These are phyloP conservation scores for Cenopis cana DNA, from an alignment of 2,888 invertebrate species.

Conservation along the genomic window DNA sequence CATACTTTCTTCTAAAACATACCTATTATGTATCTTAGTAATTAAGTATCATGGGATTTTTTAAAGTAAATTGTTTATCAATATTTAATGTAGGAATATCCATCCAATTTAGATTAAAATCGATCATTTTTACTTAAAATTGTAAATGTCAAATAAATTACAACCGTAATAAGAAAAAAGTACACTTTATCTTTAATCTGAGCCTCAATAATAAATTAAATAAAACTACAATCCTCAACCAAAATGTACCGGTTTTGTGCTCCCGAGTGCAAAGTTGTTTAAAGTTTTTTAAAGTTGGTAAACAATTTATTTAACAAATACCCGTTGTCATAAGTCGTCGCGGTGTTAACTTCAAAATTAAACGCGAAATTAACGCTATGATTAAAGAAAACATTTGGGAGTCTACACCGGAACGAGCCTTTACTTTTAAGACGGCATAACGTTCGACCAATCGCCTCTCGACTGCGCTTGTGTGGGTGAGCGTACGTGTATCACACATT, in stretches of 20 bases:
- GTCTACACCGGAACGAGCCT: constrained; percentile 24
- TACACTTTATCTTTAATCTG: no score
- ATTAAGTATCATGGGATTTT: constrained; percentile 13
- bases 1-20: constrained; percentile 46
- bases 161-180: neutral
- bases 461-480: constrained; percentile 38
- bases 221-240: no score
- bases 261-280: no score
- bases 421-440: constrained; percentile 4
- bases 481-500: constrained; percentile 31
- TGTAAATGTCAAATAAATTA: neutral
- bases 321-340: constrained; percentile 2
- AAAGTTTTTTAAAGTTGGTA: neutral
- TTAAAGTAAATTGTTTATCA: constrained; percentile 20
- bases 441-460: constrained; percentile 44
- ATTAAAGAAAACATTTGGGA: neutral
- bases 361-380: neutral
- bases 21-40: constrained; percentile 46
- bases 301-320: constrained; percentile 11
- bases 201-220: neutral
- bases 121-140: neutral
- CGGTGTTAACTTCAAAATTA: constrained; percentile 16
- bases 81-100: neutral
- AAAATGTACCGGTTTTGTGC: no score
- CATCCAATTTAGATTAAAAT: neutral